These are phyloP conservation scores for Morone chrysops DNA, from an alignment of 2,113 vertebrate genomes.

Conservation along the genomic window DNA sequence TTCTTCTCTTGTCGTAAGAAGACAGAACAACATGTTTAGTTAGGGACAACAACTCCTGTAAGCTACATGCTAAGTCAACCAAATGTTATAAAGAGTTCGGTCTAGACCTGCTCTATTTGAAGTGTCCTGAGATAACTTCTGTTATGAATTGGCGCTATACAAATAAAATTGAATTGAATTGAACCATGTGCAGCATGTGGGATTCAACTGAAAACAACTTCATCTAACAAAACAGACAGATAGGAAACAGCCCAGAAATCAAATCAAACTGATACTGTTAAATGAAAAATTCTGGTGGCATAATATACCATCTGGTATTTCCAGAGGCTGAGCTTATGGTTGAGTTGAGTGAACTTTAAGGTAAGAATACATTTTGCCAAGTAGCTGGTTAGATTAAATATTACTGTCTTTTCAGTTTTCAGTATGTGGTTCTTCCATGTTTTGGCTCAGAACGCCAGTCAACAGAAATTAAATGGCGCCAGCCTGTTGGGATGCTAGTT, in stretches of 20 bases:
- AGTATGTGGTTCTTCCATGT: no score
- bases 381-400: no score
- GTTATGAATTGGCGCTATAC: no score
- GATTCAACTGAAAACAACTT: constrained; percentile 8
- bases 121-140: no score
- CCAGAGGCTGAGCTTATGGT: no score
- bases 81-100: neutral
- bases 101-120: no score
- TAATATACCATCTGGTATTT: constrained; percentile 26
- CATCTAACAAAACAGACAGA: constrained; percentile 6
- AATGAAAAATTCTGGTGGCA: constrained; percentile 21
- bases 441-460: neutral
- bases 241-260: constrained; percentile 5
- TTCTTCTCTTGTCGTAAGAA: neutral
- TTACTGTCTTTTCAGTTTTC: no score
- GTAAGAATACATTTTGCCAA: no score
- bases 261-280: constrained; percentile 2
- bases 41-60: neutral
- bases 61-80: constrained; percentile 13
- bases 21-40: neutral
- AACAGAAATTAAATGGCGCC: no score
- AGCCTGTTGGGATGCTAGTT: no score
- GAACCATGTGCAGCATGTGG: neutral
- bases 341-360: no score
- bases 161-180: no score